A percentile compares a stretch with the other conserved stretches of the same genome.
These are phyloP conservation scores for Condylura cristata DNA, from an alignment of 2,113 vertebrate species.

Conservation along the genomic window DNA sequence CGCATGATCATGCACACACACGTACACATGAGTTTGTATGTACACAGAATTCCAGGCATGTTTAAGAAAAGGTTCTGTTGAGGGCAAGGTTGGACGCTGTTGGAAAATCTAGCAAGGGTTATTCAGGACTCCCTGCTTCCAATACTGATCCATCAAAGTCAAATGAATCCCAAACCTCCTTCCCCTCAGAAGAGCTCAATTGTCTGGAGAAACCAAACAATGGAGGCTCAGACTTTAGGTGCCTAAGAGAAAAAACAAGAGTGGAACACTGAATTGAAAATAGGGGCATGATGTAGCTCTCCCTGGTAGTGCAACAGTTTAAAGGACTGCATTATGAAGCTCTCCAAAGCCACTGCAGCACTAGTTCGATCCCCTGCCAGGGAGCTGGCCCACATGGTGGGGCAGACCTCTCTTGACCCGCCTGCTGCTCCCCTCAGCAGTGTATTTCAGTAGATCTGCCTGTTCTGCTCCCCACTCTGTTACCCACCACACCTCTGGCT, in stretches of 20 bases:
- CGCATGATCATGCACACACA: not conserved
- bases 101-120: not conserved
- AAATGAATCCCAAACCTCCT: not conserved
- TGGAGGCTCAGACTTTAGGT: not conserved
- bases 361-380: too few species aligned
- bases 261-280: not conserved
- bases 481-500: too few species aligned
- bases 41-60: not conserved
- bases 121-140: not conserved
- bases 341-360: too few species aligned
- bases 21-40: not conserved
- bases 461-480: too few species aligned
- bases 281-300: not conserved
- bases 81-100: not conserved
- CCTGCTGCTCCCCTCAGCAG: too few species aligned
- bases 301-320: too few species aligned
- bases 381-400: too few species aligned
- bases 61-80: not conserved
- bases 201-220: not conserved
- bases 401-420: too few species aligned
- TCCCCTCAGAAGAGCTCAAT: too few species aligned
- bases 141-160: not conserved
- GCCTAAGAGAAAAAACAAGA: not conserved
- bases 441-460: too few species aligned
- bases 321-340: too few species aligned